These are phyloP conservation scores for Tachuris rubrigastra DNA, from an alignment of 2,113 vertebrate species.

Conservation along the genomic window DNA sequence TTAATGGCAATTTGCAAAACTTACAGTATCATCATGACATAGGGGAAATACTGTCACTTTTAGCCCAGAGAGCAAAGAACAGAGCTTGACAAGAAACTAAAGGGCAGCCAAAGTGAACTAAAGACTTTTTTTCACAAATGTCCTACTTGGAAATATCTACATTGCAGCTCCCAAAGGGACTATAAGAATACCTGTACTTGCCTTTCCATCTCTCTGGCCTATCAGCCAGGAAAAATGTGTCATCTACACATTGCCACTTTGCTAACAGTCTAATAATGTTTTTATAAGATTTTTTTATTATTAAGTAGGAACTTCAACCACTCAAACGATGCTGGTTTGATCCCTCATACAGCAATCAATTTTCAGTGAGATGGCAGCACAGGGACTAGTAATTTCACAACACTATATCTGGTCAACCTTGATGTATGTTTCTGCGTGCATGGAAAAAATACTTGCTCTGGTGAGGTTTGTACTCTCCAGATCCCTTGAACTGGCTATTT, in stretches of 20 bases:
- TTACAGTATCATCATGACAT: background rate
- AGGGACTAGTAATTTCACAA: background rate
- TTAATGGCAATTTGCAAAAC: background rate
- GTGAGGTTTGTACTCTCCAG: background rate
- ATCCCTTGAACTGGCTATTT: background rate
- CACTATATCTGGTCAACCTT: background rate
- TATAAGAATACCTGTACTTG: background rate
- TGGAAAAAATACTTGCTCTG: background rate
- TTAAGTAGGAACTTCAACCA: background rate
- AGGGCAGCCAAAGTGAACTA: background rate
- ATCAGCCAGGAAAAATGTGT: background rate
- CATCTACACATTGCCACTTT: background rate
- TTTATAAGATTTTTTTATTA: background rate
- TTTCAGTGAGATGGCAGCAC: background rate
- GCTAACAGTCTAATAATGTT: background rate
- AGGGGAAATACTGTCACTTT: background rate
- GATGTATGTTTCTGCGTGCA: background rate
- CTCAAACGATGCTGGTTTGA: background rate
- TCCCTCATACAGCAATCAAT: background rate
- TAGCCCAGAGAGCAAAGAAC: background rate
- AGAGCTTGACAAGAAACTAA: background rate
- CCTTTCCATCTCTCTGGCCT: background rate
- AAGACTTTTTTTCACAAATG: background rate
- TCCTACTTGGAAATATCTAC: background rate
- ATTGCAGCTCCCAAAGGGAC: background rate